Base-by-base conservation (phyloP, 1,140 invertebrate genomes). In the Pseudomyrmex sp. region DNA sequence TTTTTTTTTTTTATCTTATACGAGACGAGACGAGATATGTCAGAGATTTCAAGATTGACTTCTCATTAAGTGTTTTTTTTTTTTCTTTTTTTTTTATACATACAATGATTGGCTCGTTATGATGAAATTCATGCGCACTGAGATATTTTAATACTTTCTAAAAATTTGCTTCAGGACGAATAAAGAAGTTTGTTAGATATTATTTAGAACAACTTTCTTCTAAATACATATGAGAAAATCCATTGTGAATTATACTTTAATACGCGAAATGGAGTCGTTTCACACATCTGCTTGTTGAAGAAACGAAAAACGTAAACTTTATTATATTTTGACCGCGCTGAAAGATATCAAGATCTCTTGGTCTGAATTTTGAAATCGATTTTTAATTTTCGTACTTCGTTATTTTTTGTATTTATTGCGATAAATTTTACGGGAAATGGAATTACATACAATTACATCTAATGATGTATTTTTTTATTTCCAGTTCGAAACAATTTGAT, bases 41-140 rank as follows among this genome's bases (percentile, higher is more conserved):
- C 66, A 70, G 72, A 80, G 35, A 35, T 35, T 35, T 35, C 35
- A 80, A 35, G 76, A 80, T 80, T 80, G 76, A 80, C 76, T 80
- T 80, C 13, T 70, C n/a, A 50, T 80, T 80, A 70, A 35, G 20
- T 80, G 44, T 48, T 79, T 79, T 69, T 54, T 13, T 10, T 35
- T 5, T 35, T 35, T 35, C 0, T 35, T 35, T 35, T 35, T 35
- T 4, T 35, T 5, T 35, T 35, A 35, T 35, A 35, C 35, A 5
- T 35, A 35, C 35, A 35, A 48, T 65, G 44, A 18, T 65, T 35
- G 35, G 75, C 50, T 26, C 62, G 44, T 20, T 15, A 70, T n/a
- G 10, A 72, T 50, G 8, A 15, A 58, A 58, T 46, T 20, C 20
- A 46, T 79, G 65, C 56, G 52, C 65, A 20, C 58, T 35, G n/a